Percentiles rank a stretch among this genome's conserved stretches.
phyloP scores from a whole-genome alignment of 2,888 invertebrate genomes.

The Pardosa pseudoannulata region DNA sequence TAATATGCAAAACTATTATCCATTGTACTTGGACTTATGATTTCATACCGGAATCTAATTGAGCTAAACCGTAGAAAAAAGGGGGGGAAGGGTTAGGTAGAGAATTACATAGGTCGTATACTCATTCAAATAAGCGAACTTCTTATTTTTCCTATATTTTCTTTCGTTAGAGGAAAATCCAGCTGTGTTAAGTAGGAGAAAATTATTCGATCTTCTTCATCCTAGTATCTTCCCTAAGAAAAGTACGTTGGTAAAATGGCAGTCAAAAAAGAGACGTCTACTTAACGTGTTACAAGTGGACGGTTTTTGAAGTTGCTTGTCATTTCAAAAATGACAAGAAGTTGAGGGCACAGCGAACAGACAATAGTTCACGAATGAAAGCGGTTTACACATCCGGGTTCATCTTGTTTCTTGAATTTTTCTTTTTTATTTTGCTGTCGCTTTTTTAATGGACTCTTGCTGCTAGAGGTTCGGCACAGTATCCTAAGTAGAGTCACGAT shows the following conservation, averaged over 20 bases:
- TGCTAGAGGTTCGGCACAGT: neutral
- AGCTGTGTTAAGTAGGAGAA: neutral
- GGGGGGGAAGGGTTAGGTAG: too few relatives aligned
- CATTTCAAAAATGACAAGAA: constrained; percentile 20
- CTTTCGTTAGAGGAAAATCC: neutral
- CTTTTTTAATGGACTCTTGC: neutral
- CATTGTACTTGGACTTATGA: too few relatives aligned
- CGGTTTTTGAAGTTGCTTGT: constrained; percentile 5
- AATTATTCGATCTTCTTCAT: neutral
- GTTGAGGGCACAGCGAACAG: neutral
- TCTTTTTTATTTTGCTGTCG: neutral
- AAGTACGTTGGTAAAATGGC: neutral
- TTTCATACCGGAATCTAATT: too few relatives aligned
- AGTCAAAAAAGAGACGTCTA: neutral
- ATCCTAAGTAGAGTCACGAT: neutral
- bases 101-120: too few relatives aligned
- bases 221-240: neutral
- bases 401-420: neutral
- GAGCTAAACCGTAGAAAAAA: too few relatives aligned
- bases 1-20: too few relatives aligned
- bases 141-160: too few relatives aligned
- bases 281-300: neutral
- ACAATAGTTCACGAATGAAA: constrained; percentile 26
- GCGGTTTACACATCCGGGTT: constrained; percentile 26
- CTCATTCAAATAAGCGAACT: too few relatives aligned